Conservation (phyloP, 2,113 vertebrate species). For the Neolamprologus cancellatus region DNA sequence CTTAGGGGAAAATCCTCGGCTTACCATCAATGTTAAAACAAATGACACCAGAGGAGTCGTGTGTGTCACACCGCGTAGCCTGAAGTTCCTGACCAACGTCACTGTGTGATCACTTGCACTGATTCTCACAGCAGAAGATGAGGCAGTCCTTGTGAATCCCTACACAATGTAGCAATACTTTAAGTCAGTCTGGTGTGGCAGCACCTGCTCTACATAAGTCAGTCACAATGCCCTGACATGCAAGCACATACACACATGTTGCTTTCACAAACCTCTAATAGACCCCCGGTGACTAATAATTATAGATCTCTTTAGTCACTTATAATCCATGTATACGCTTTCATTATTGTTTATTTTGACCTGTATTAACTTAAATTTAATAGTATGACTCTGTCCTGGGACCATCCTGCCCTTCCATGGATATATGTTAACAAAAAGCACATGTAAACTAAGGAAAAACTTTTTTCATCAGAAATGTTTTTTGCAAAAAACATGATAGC, state of each 20-base stretch:
- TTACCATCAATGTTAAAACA: neutral
- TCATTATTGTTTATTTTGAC: neutral
- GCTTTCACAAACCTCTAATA: neutral
- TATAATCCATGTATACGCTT: neutral
- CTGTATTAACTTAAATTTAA: neutral
- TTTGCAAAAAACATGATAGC: neutral
- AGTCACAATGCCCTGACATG: neutral
- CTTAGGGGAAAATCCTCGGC: accelerated
- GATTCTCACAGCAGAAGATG: neutral
- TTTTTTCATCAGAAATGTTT: neutral
- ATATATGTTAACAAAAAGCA: neutral
- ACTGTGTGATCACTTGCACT: neutral
- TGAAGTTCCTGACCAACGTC: neutral
- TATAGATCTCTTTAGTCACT: neutral
- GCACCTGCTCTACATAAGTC: neutral
- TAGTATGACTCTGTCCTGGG: neutral
- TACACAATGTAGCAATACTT: neutral
- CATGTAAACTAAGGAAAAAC: neutral
- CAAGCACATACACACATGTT: neutral
- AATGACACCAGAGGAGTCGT: neutral
- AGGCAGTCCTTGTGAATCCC: neutral
- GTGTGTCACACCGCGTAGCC: neutral
- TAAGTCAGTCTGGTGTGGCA: neutral
- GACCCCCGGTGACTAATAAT: neutral
- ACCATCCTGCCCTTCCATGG: neutral